These are phyloP conservation scores for Atta colombica DNA, from an alignment of 1,140 invertebrate species.

Conservation along the genomic window DNA sequence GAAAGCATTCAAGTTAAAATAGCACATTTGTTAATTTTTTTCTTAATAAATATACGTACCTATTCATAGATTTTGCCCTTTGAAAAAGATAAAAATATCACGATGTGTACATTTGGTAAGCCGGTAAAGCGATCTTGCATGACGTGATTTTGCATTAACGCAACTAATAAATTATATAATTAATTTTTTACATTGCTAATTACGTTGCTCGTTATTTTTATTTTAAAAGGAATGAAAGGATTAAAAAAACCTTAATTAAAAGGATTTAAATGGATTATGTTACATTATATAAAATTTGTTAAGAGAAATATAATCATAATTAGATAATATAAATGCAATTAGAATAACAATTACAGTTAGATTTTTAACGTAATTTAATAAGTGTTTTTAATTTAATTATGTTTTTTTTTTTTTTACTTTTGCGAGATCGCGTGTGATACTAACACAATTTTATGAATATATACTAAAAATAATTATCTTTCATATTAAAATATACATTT, in stretches of 20 bases:
- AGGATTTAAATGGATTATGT: neutral
- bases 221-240: neutral
- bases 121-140: conserved; percentile 49
- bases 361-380: neutral
- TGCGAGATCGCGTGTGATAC: neutral
- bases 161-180: conserved; percentile 22
- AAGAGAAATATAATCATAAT: neutral
- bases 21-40: neutral
- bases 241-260: neutral
- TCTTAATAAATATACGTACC: conserved; percentile 41
- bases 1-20: neutral
- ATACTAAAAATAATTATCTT: neutral
- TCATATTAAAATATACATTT: neutral
- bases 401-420: neutral
- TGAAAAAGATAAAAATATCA: conserved; percentile 55
- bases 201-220: neutral
- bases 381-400: neutral
- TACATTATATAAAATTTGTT: neutral
- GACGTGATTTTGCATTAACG: conserved; percentile 16
- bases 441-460: conserved; percentile 16
- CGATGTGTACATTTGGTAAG: conserved; percentile 64
- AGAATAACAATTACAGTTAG: neutral
- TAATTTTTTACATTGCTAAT: neutral
- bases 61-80: conserved; percentile 67
- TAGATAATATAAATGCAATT: neutral